phyloP scores from a whole-genome alignment of 2,888 invertebrate species.

The Rhamphomyia laevipes region DNA sequence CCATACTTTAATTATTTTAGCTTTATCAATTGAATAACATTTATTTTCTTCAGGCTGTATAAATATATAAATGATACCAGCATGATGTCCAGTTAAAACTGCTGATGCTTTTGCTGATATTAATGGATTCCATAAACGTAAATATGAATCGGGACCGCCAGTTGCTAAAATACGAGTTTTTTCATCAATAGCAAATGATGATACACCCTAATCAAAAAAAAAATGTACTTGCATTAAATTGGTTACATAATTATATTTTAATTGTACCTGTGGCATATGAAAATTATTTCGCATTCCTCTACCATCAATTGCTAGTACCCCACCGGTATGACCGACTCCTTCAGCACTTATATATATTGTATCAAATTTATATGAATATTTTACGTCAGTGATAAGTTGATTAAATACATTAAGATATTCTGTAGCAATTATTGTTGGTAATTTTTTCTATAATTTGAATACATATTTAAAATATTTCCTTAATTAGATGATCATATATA shows the following conservation, averaged over 20 bases:
- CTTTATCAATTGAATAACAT: constrained; percentile 59
- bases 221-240: too few relatives aligned
- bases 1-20: constrained; percentile 65
- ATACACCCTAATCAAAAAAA: constrained; percentile 25
- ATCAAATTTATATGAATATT: background rate
- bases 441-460: background rate
- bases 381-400: background rate
- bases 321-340: background rate
- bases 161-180: constrained; percentile 48
- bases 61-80: constrained; percentile 53
- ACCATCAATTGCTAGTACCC: background rate
- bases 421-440: background rate
- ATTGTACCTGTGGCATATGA: background rate
- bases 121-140: constrained; percentile 72
- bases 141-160: constrained; percentile 63
- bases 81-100: constrained; percentile 56
- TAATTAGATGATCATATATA: too few relatives aligned
- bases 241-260: too few relatives aligned
- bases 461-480: too few relatives aligned
- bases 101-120: constrained; percentile 53
- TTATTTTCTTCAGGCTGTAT: constrained; percentile 53
- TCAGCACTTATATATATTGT: background rate
- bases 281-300: background rate
- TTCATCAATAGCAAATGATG: constrained; percentile 50
- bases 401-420: background rate